Base-by-base conservation (phyloP, 2,888 invertebrate genomes). In the Cylindroiulus punctatus region DNA sequence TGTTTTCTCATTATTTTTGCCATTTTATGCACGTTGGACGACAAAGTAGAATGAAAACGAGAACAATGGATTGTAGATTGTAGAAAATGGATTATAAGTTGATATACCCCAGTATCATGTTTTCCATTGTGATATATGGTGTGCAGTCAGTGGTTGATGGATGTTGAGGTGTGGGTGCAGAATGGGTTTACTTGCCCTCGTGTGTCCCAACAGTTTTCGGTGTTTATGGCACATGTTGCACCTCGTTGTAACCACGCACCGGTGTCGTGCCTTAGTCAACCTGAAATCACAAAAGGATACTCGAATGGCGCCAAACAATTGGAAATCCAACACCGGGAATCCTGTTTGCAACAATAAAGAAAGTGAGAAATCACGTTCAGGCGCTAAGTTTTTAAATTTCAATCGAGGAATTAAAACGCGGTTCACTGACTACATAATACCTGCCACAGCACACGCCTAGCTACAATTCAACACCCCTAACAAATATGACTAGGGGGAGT, bases 361-460 rank as follows among this genome's bases (percentile, higher is more conserved):
- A 65, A 65, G 65, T 65, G 65, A 65, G 65, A 65, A 65, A 65
- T 65, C 65, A 65, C 65, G 65, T 65, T 26, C 65, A 65, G 26
- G 26, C 65, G 65, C 65, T 65, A 65, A 65, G 65, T 65, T 65
- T 65, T 65, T 65, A 65, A 65, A 65, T 65, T 65, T 65, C 65
- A 65, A 65, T 65, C 65, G 65, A 26, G 65, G 65, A 65, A 65
- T 65, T 65, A 65, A 65, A 65, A 65, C 65, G n/a, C 65, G 65
- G 65, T 65, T 65, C 65, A 65, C 26, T 65, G 65, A 65, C 65
- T 65, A 65, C 65, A 65, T 65, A 65, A 65, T 65, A 65, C 26
- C 65, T 65, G 65, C 65, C 65, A 26, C 26, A 65, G 65, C 65
- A 65, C 65, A 65, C 65, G 65, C 65, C 65, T 65, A 65, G 26